Conservation (phyloP, 2,888 invertebrate genomes). For the Chymomyza procnemis region DNA sequence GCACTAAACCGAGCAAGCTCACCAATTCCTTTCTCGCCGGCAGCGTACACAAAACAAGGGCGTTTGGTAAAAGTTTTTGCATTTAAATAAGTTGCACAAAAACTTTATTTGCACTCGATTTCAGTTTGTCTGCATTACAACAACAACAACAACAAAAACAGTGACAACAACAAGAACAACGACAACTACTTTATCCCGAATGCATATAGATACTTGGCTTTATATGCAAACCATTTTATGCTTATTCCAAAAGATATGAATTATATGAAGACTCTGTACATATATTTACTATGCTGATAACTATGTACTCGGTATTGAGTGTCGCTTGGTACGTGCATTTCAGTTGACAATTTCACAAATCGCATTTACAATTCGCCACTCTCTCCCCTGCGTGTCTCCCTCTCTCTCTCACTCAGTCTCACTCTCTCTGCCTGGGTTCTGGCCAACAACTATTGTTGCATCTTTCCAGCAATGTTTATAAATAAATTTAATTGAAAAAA, state of each 20-base stretch:
- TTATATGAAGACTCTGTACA: slow-evolving; percentile 11
- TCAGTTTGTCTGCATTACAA: slow-evolving; percentile 16
- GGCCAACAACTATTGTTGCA: background rate
- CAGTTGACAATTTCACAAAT: background rate
- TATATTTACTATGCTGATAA: background rate
- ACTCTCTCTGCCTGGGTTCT: background rate
- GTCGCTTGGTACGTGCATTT: background rate
- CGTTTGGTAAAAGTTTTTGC: slow-evolving; percentile 36
- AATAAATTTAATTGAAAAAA: background rate
- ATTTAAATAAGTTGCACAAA: slow-evolving; percentile 55
- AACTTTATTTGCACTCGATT: slow-evolving; percentile 52
- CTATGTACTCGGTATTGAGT: background rate
- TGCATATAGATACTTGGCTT: background rate
- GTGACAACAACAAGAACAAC: slow-evolving; percentile 3
- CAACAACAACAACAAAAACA: slow-evolving; percentile 7
- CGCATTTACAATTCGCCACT: background rate
- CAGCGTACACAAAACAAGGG: slow-evolving; percentile 11
- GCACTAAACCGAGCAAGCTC: background rate
- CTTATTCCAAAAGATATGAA: slow-evolving; percentile 5
- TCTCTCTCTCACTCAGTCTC: background rate
- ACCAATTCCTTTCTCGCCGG: background rate
- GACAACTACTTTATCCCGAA: slow-evolving; percentile 4
- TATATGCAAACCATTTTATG: slow-evolving; percentile 1
- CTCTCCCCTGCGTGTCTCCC: too few relatives aligned
- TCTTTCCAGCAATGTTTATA: background rate